Base-by-base conservation (phyloP, 2,797 vertebrate species). In the Dermochelys coriacea region DNA sequence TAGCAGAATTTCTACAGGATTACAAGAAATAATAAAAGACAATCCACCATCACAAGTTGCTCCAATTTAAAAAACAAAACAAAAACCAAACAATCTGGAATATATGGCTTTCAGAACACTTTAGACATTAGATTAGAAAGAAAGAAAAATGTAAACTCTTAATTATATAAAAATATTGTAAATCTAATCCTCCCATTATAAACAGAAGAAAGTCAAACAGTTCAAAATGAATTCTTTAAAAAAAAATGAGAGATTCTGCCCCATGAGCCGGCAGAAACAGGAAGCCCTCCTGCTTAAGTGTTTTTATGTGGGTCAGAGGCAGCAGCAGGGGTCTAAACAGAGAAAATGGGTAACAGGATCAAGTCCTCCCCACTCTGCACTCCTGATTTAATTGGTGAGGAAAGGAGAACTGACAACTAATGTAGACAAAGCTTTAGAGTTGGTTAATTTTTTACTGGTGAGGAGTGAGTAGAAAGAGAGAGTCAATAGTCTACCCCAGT, bases 11-110 rank as follows among this genome's bases (percentile, higher is more conserved):
- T 89, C 37, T 75, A 75, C 51, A 45, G 29, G 59, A 61, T 19
- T 87, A 82, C 8, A 64, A 12, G 84, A 93, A 78, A 80, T 37
- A 41, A 49, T 25, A 37, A 54, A 37, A 25, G 52, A 80, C 9
- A 84, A 86, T 0, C 0, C 11, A 23, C 34, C 16, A 3, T 1
- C 6, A 1, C 7, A 9, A 10, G 1, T 6, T 51, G 37, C 4
- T 59, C 8, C 12, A 85, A 68, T 95, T 93, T 75, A 64, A 81
- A 79, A 80, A 64, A 31, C 29, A 34, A 55, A 59, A 2, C 27
- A 18, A n/a, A 50, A 50, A 12, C 3, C 3, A 12, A 50, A 50
- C 49, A 50, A 8, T 68, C 21, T 25, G n/a, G 68, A 71, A 41
- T 37, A 71, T 41, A 41, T 71, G 41, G 29, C 31, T 91, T 92